phyloP scores from a whole-genome alignment of 2,797 vertebrate genomes.

The Margarornis squamiger region DNA sequence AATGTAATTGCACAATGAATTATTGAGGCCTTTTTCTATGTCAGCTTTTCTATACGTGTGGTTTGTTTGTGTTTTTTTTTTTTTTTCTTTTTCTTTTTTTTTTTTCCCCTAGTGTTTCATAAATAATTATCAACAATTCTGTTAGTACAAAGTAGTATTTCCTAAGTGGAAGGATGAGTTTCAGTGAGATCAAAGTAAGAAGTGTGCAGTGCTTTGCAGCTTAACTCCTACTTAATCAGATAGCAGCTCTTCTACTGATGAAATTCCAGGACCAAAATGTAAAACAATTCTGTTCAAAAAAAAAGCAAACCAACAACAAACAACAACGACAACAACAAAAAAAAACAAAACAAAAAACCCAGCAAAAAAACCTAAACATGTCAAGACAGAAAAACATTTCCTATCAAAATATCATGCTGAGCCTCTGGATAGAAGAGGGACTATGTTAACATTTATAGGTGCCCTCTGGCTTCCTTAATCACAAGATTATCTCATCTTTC shows the following conservation, averaged over 20 bases:
- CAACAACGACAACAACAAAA: no score
- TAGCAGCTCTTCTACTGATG: background rate
- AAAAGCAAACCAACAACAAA: no score
- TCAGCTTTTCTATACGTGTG: background rate
- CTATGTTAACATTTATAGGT: background rate
- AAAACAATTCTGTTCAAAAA: background rate
- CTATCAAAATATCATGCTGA: background rate
- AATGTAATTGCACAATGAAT: constrained; percentile 42
- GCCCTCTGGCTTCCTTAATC: background rate
- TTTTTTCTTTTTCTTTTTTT: background rate
- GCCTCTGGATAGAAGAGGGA: background rate
- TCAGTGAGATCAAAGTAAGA: background rate
- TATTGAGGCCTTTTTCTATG: background rate
- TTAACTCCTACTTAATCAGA: background rate
- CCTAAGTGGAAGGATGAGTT: background rate
- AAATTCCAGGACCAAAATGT: background rate
- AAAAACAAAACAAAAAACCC: no score
- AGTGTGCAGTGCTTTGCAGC: background rate
- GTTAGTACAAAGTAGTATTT: background rate
- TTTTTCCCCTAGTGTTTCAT: background rate
- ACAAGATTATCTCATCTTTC: background rate
- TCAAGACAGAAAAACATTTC: background rate
- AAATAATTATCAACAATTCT: background rate
- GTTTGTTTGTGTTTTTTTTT: background rate
- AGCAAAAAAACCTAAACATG: background rate